Evolutionary conservation across 2,797 vertebrate species (phyloP), one percentile per base, ranked within the genome.

Genomic region (Petrocephalus schoutedeni): DNA sequence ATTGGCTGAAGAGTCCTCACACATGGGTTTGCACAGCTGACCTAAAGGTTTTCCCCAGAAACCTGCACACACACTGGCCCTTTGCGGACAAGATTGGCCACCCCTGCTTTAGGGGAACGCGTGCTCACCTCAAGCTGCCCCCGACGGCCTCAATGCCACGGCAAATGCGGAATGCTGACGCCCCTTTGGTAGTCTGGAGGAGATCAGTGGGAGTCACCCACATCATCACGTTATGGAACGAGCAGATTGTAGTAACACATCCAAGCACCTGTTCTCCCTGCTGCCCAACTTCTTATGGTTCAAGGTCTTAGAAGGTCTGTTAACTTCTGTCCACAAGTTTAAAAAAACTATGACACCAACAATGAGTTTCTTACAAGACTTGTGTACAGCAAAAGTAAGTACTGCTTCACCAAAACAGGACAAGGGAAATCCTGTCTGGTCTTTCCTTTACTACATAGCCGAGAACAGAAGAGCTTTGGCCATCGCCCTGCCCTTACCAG

Each of bases 181-280:
- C 98, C 93, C 98, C 98, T 95, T 99, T 99, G 86, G 98, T 99
- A 14, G 97, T 98, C 98, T 99, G 91, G 16, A 90, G 88, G 88
- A 41, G 4, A 5, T 67, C 1, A 90, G 87, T 57, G 88, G 0
- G 7, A 89, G 49, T 64, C 49, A 45, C 9, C 51, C 7, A n/a
- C 95, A 91, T 96, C 96, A 77, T 95, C 95, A 9, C 94, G 95
- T 95, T 96, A 89, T n/a, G 16, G 12, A 28, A 49, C 6, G 41
- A 45, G 77, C 36, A 51, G 77, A 51, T 7, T 51, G 80, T 28
- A 19, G 9, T 6, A 23, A 28, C 77, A 53, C 45, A 41, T 21
- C 49, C n/a, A 51, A 12, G 2, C 80, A 83, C 4, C 64, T 36
- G 28, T 12, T 12, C 54, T 0, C 54, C 54, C 2, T 3, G 12